phyloP scores from a whole-genome alignment of 2,888 invertebrate species.

The Cantharis rustica region DNA sequence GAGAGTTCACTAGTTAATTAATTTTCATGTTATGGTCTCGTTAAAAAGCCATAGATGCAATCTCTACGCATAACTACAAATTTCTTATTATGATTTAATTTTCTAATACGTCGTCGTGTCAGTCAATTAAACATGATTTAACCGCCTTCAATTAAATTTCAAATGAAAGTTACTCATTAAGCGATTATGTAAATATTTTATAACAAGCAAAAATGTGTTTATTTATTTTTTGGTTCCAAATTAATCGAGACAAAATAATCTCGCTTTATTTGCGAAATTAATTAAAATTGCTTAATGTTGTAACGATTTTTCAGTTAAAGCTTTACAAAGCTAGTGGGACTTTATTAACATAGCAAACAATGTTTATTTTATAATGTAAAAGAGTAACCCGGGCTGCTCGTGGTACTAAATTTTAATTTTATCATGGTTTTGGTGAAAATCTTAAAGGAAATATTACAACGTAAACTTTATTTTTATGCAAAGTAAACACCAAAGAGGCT shows the following conservation, averaged over 20 bases:
- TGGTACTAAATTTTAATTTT: conserved; percentile 1
- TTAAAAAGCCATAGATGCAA: conserved; percentile 3
- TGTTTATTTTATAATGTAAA: background rate
- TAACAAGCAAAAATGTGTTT: background rate
- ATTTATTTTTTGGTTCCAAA: background rate
- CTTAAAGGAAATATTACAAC: background rate
- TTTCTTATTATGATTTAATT: conserved; percentile 5
- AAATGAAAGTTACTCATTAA: background rate
- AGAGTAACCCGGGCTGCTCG: background rate
- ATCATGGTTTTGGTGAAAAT: background rate
- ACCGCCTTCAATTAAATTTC: background rate
- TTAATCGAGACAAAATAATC: background rate
- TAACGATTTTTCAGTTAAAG: background rate
- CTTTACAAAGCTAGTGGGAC: background rate
- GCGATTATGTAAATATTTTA: background rate
- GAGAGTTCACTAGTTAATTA: background rate
- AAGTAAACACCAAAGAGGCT: background rate
- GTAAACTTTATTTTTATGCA: conserved; percentile 1
- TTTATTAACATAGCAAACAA: background rate
- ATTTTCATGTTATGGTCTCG: background rate
- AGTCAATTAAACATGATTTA: conserved; percentile 1
- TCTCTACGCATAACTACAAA: background rate
- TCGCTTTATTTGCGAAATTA: background rate
- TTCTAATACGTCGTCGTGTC: background rate
- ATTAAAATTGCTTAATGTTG: background rate